These are phyloP conservation scores for Lasiurus cinereus DNA, from an alignment of 2,113 vertebrate genomes.

Conservation along the genomic window DNA sequence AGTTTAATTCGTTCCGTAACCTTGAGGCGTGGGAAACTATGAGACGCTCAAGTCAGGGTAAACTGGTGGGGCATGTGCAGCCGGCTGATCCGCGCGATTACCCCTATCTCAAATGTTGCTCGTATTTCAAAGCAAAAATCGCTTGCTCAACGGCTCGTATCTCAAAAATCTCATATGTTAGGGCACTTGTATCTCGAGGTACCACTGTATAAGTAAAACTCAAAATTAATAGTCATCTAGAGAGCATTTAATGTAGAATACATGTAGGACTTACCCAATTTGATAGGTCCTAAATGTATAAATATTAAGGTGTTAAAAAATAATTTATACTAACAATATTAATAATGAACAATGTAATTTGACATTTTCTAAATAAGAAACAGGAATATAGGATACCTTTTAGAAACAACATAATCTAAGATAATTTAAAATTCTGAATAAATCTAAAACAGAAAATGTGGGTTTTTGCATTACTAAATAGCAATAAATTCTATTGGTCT, in stretches of 20 bases:
- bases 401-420: constrained; percentile 32
- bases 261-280: background rate
- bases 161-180: no score
- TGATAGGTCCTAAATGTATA: background rate
- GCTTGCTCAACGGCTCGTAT: no score
- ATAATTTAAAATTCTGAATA: constrained; percentile 30
- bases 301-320: constrained; percentile 26
- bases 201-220: background rate
- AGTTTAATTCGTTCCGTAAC: no score
- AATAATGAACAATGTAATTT: background rate
- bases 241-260: background rate
- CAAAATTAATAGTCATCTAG: background rate
- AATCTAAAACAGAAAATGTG: background rate
- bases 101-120: no score
- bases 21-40: no score
- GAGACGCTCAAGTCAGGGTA: no score
- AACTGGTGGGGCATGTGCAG: no score
- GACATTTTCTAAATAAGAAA: background rate
- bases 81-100: no score
- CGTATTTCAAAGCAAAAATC: no score
- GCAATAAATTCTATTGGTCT: constrained; percentile 12
- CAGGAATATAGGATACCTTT: background rate
- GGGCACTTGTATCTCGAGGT: no score
- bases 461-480: constrained; percentile 15
- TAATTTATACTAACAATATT: background rate